Evolutionary conservation across 2,888 invertebrate species (phyloP).

Genomic region (Hylaea fasciaria): DNA sequence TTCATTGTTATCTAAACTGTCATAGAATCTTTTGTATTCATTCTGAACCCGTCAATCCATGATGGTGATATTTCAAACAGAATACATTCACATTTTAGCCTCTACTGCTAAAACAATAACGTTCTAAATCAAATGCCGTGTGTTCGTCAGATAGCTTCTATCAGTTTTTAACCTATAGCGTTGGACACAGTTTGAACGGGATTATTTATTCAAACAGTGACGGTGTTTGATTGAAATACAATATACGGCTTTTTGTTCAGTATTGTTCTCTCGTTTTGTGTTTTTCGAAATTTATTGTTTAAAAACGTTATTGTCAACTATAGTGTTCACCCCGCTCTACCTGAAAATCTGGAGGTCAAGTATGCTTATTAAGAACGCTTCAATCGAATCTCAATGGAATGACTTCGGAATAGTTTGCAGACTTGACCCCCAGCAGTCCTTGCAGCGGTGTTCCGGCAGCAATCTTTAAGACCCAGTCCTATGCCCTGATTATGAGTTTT

Average conservation of each 20-base stretch:
- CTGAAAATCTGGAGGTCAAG: no score
- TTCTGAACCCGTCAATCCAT: background rate
- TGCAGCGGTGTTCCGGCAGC: no score
- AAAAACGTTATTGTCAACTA: background rate
- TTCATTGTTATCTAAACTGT: slow-evolving; percentile 15
- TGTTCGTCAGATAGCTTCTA: slow-evolving; percentile 1
- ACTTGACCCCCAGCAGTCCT: no score
- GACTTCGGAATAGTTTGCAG: no score
- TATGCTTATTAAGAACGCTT: no score
- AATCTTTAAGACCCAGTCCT: no score
- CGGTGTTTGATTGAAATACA: slow-evolving; percentile 27
- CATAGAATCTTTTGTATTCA: slow-evolving; percentile 13
- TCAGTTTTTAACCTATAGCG: slow-evolving; percentile 13
- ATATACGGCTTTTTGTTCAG: slow-evolving; percentile 13
- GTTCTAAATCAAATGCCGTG: background rate
- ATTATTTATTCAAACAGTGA: slow-evolving; percentile 29
- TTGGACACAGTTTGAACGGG: slow-evolving; percentile 14
- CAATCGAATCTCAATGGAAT: no score
- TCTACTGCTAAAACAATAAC: background rate
- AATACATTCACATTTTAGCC: background rate
- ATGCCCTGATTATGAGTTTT: no score
- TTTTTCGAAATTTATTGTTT: slow-evolving; percentile 2
- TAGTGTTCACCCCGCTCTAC: no score
- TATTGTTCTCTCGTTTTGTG: slow-evolving; percentile 7
- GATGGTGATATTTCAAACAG: background rate